phyloP scores from a whole-genome alignment of 2,113 vertebrate genomes.

The Polypterus bichir region DNA sequence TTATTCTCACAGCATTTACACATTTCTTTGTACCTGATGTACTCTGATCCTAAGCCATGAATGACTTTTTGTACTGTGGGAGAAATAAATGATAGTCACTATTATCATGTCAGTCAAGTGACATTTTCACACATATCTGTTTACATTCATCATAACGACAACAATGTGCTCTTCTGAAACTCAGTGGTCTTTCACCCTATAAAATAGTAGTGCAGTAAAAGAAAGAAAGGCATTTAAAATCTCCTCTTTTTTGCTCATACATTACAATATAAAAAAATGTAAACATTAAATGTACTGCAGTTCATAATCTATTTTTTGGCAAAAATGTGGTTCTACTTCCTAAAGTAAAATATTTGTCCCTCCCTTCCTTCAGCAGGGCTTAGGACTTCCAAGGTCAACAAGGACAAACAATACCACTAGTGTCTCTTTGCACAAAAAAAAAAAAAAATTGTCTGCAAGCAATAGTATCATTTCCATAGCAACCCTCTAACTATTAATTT shows the following conservation, averaged over 20 bases:
- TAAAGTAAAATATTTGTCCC: slow-evolving; percentile 73
- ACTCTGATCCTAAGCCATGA: slow-evolving; percentile 44
- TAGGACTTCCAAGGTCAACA: slow-evolving; percentile 96
- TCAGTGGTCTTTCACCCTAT: slow-evolving; percentile 39
- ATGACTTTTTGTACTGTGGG: slow-evolving; percentile 49
- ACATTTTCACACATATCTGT: slow-evolving; percentile 55
- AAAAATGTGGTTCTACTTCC: slow-evolving; percentile 35
- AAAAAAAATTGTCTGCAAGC: slow-evolving; percentile 49
- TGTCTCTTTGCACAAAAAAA: slow-evolving; percentile 72
- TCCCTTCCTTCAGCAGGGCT: slow-evolving; percentile 77
- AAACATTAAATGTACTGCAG: no score
- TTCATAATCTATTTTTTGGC: not conserved
- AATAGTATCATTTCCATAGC: slow-evolving; percentile 81
- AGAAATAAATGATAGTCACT: slow-evolving; percentile 55
- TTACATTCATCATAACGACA: slow-evolving; percentile 51
- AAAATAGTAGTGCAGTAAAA: slow-evolving; percentile 17
- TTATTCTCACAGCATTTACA: slow-evolving; percentile 36
- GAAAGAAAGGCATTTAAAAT: not conserved
- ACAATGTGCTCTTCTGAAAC: slow-evolving; percentile 43
- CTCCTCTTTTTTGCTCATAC: no score
- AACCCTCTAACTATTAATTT: slow-evolving; percentile 86
- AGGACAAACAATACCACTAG: slow-evolving; percentile 97
- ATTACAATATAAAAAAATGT: no score
- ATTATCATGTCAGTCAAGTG: slow-evolving; percentile 57
- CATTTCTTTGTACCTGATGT: slow-evolving; percentile 41